Evolutionary conservation across 1,140 invertebrate species (phyloP).

Genomic region (Drosophila tani): DNA sequence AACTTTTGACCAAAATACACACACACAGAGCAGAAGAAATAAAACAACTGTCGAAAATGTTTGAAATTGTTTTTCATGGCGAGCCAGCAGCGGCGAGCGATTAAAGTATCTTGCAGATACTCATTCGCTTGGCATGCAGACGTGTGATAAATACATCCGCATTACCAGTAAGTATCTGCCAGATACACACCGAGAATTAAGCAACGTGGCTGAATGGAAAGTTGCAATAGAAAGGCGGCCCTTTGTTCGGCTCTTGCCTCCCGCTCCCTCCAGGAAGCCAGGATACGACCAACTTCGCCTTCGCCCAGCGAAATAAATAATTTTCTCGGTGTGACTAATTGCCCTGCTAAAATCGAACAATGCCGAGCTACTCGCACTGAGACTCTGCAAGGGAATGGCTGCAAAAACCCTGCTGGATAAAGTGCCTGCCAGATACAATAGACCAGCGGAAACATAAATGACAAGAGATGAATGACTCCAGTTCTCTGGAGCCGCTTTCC

Average conservation of each 20-base stretch:
- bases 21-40: conserved; percentile 15
- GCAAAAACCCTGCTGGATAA: conserved; percentile 38
- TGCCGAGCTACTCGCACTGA: conserved; percentile 15
- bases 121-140: conserved; percentile 51
- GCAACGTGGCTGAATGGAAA: conserved; percentile 36
- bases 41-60: conserved; percentile 53
- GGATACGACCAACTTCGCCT: conserved; percentile 33
- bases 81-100: conserved; percentile 29
- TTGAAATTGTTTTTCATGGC: conserved; percentile 61
- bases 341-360: conserved; percentile 74
- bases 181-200: conserved; percentile 70
- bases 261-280: conserved; percentile 38
- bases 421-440: conserved; percentile 46
- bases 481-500: conserved; percentile 26
- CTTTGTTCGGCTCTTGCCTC: conserved; percentile 3
- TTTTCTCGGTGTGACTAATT: conserved; percentile 80
- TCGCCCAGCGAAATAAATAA: conserved; percentile 48
- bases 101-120: conserved; percentile 73
- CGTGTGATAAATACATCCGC: conserved; percentile 82
- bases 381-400: conserved; percentile 11
- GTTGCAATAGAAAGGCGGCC: conserved; percentile 26
- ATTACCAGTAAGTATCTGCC: conserved; percentile 75
- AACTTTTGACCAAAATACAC: conserved; percentile 62
- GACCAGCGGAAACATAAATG: conserved; percentile 54
- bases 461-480: conserved; percentile 68